These are phyloP conservation scores for Zygothrica quintamaculata DNA, from an alignment of 2,888 invertebrate species.

Conservation along the genomic window DNA sequence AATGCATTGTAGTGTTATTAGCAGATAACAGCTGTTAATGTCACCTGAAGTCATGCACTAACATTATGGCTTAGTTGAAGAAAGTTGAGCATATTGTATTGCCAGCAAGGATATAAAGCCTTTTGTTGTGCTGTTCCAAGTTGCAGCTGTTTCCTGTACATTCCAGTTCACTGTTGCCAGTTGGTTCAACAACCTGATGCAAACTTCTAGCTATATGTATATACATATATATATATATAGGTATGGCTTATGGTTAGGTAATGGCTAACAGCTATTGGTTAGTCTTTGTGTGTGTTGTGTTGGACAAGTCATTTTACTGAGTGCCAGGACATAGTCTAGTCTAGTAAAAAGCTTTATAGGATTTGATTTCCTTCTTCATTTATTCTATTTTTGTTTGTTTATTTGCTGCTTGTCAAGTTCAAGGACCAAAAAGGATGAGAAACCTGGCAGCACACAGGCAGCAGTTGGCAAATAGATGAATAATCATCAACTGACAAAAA, in stretches of 20 bases:
- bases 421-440: constrained; percentile 43
- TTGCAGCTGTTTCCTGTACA: constrained; percentile 49
- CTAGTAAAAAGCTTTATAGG: not conserved
- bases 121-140: constrained; percentile 18
- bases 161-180: too few relatives aligned
- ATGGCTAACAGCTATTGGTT: too few relatives aligned
- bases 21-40: not conserved
- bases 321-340: constrained; percentile 14
- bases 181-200: constrained; percentile 53
- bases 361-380: constrained; percentile 15
- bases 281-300: constrained; percentile 14
- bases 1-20: not conserved
- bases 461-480: constrained; percentile 22
- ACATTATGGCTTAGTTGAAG: not conserved
- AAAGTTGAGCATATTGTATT: not conserved
- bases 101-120: constrained; percentile 4
- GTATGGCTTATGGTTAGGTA: constrained; percentile 9
- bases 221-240: too few relatives aligned
- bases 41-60: not conserved
- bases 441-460: not conserved
- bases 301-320: constrained; percentile 31
- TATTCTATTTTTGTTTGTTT: constrained; percentile 7
- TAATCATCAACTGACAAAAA: constrained; percentile 39
- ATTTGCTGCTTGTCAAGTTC: constrained; percentile 49
- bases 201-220: constrained; percentile 27